phyloP scores from a whole-genome alignment of 2,797 vertebrate species.

The Trachops cirrhosus region DNA sequence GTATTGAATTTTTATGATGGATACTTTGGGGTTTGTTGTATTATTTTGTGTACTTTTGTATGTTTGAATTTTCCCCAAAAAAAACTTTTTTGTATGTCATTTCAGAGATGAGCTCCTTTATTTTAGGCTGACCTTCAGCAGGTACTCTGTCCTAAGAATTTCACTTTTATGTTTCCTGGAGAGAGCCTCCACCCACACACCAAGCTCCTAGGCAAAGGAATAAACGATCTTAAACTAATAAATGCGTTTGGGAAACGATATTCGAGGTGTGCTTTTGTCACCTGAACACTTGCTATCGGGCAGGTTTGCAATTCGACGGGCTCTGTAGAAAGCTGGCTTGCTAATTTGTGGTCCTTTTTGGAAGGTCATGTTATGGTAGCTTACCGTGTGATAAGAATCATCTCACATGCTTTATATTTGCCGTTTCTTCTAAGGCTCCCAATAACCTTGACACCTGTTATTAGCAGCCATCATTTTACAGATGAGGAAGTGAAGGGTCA shows the following conservation, averaged over 20 bases:
- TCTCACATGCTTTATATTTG: neutral
- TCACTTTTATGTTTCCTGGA: constrained; percentile 3
- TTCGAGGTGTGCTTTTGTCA: neutral
- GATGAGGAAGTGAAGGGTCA: neutral
- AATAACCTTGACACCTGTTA: neutral
- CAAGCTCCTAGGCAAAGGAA: neutral
- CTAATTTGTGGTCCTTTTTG: neutral
- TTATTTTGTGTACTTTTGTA: neutral
- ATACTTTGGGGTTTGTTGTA: neutral
- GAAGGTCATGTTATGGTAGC: neutral
- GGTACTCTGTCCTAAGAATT: neutral
- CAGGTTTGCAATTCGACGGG: neutral
- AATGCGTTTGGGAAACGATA: neutral
- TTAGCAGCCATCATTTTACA: neutral
- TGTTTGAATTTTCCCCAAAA: neutral
- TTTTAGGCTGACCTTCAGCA: neutral
- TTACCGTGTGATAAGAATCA: neutral
- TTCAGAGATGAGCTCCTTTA: neutral
- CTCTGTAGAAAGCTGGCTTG: neutral
- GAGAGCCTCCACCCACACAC: neutral
- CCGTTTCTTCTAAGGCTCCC: neutral
- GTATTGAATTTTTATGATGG: neutral
- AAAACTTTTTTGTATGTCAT: neutral
- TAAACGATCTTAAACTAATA: neutral
- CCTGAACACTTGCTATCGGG: neutral